Base-by-base conservation (phyloP, 2,797 vertebrate genomes). In the Synaphobranchus kaupii region DNA sequence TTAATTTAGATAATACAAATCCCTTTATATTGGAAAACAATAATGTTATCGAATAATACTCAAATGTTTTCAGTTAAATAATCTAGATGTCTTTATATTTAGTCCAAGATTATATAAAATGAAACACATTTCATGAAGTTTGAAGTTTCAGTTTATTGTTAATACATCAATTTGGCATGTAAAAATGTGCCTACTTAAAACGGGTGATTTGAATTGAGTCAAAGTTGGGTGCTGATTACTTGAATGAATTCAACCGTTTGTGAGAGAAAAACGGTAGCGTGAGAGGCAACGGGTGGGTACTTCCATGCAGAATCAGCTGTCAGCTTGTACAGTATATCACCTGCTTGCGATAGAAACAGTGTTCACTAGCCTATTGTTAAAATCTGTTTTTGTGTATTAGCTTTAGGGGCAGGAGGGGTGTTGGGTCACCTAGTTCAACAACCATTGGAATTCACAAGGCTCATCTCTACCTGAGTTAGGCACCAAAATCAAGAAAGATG, bases 271-370 rank as follows among this genome's bases (percentile, higher is more conserved):
- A n/a, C n/a, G 34, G n/a, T 83, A 39, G 82, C 50, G 82, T 83
- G 82, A 28, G 50, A 83, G n/a, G 17, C 50, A 56, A 28, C n/a
- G 82, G 82, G 48, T 58, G 82, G 82, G 50, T 58, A 83, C 52
- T 52, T 83, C n/a, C 13, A 31, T 9, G 12, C 52, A 17, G 50
- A 81, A 81, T 81, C 78, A 83, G 82, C 82, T 31, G 82, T 83
- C 44, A 83, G 50, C 82, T 83, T 83, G 82, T 54, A 83, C 56
- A 31, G 82, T 54, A 83, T 83, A 31, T 83, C 82, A 83, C 82
- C 52, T 56, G 52, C 82, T 56, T 34, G 82, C 47, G 31, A 56
- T 54, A 48, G 78, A 50, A 81, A 81, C 44, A 81, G 78, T 50
- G 78, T 48, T 81, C 44, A 48, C 78, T 34, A n/a, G n/a, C n/a